A percentile compares a stretch with the other conserved stretches of the same genome.
These are phyloP conservation scores for Drosophila arizonae DNA, from an alignment of 1,140 invertebrate genomes.

Conservation along the genomic window DNA sequence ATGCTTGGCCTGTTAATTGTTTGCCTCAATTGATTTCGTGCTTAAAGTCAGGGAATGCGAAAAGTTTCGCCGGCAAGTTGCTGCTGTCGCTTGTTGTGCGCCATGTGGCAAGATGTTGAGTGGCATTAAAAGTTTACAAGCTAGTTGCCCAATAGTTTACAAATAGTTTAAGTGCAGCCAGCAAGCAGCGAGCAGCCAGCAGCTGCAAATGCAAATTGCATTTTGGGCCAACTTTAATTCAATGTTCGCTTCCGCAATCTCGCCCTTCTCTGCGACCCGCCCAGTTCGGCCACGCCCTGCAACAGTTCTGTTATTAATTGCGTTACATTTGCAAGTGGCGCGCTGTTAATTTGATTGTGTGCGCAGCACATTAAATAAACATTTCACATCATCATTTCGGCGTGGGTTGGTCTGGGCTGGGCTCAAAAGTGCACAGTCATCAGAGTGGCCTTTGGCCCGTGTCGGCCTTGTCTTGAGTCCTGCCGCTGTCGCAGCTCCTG, in stretches of 20 bases:
- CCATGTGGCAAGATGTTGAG: constrained; percentile 31
- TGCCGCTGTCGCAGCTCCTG: constrained; percentile 36
- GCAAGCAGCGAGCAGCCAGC: neutral
- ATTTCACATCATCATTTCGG: constrained; percentile 6
- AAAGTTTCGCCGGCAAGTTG: constrained; percentile 48
- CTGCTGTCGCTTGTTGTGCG: neutral
- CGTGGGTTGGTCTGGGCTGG: neutral
- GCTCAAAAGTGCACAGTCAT: constrained; percentile 52
- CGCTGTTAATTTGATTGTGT: constrained; percentile 12
- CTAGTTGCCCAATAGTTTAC: constrained; percentile 57
- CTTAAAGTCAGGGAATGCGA: constrained; percentile 59
- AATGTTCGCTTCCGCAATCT: constrained; percentile 9
- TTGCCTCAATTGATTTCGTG: constrained; percentile 71
- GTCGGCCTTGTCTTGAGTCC: constrained; percentile 39
- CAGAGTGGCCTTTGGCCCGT: constrained; percentile 19
- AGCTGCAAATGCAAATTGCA: constrained; percentile 11
- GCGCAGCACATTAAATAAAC: constrained; percentile 35
- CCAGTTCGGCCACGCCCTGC: no score
- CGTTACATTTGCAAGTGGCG: constrained; percentile 10
- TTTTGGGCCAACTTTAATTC: constrained; percentile 14
- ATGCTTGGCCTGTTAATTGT: constrained; percentile 69
- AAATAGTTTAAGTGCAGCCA: constrained; percentile 44
- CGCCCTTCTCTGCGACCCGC: neutral
- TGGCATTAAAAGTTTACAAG: constrained; percentile 48
- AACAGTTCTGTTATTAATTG: constrained; percentile 23